Evolutionary conservation across 2,888 invertebrate species (phyloP), one percentile per base, ranked within the genome.

Genomic region (Sinelater perroti): DNA sequence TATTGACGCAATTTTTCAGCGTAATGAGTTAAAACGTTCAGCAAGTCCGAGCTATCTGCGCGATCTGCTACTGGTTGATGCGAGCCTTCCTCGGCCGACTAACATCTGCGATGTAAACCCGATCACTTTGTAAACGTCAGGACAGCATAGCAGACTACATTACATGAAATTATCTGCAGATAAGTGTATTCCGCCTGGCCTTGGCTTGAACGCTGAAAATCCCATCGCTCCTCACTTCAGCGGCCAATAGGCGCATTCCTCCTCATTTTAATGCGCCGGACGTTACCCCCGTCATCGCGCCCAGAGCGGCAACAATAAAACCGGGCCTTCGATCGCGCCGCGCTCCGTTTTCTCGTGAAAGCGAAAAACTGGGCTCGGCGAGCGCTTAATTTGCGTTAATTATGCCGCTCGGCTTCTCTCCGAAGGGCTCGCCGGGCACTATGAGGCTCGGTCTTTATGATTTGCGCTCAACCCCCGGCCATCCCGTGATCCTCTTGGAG

Each of bases 61-160:
- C 66, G 67, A 73, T 72, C 70, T 71, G 71, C 72, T 73, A 72
- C 72, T 69, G 72, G 67, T 67, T 66, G 66, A 67, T 64, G 66
- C 62, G 62, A 60, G 62, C 61, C 63, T 56, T 57, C 66, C 63
- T 64, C 63, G 60, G 58, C 64, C 60, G 57, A 60, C 57, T 60
- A 65, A 56, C 64, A 61, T 62, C 61, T 64, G 62, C 64, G 57
- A 53, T 68, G 62, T 60, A 61, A 67, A 68, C 67, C 67, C 64
- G 72, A 70, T 69, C 73, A 69, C 71, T 74, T 72, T 71, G 71
- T 74, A 68, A 65, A 72, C 66, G 74, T 74, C 74, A 70, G 66
- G 69, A 66, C 71, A 54, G 70, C 71, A 74, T 73, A 69, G 69
- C 72, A 56, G 67, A 68, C 72, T 60, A 67, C 70, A 72, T 71